Evolutionary conservation across 2,888 invertebrate species (phyloP), one percentile per base, ranked within the genome.

Genomic region (Priocnemis perturbator): DNA sequence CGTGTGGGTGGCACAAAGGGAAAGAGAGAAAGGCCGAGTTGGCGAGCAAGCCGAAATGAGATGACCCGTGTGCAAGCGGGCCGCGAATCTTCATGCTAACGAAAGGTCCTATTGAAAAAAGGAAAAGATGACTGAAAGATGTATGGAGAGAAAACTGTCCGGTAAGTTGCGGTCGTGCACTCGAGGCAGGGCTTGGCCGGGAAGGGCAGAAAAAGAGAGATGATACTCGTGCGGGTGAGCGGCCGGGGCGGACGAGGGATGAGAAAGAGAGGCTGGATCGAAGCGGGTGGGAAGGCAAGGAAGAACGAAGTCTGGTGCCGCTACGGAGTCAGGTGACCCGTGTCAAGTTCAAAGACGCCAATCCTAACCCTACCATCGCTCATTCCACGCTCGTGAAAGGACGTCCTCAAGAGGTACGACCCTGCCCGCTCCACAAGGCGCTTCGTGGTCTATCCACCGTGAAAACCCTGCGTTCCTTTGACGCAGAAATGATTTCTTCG

Each of bases 261-360:
- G 53, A 23, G 53, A 53, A 47, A 52, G 23, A 21, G 53, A 21
- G 21, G 53, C 53, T 20, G 21, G 21, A 19, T 58, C 68, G 64
- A 20, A 20, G 19, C n/a, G 11, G 50, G 14, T 21, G 17, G 56
- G 37, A 56, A 60, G 57, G 68, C 19, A 62, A 67, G 58, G 62
- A 30, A 71, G 66, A 63, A 37, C 45, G 53, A 66, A 77, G 70
- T 58, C 70, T 30, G 64, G 64, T 66, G 80, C 72, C 71, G 63
- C 44, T 44, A 45, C 77, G 76, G 79, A 78, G 84, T 81, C 83
- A 87, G 84, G 83, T 85, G 87, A 87, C 85, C 88, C 86, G 86
- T 85, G 86, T 85, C 85, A 87, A 87, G 88, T 88, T 88, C 88
- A 88, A 88, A 88, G 87, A 85, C 83, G 79, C 80, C 75, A 76